Conservation (phyloP, 2,888 invertebrate species). For the Tenthredo mesomela region DNA sequence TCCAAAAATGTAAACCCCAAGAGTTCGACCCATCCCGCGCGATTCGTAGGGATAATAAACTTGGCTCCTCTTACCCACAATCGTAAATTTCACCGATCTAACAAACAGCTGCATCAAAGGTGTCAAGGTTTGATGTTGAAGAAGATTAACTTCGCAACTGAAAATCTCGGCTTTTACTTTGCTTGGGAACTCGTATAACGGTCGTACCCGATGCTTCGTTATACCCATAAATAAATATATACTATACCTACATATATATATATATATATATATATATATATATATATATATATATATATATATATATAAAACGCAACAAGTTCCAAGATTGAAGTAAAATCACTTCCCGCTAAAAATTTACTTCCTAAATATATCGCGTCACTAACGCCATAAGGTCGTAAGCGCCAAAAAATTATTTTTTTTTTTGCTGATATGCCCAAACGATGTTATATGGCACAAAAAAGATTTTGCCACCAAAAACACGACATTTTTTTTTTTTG, state of each 20-base stretch:
- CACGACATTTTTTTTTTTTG: no score
- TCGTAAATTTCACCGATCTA: slow-evolving; percentile 49
- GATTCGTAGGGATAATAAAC: slow-evolving; percentile 43
- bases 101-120: slow-evolving; percentile 43
- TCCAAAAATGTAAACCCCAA: slow-evolving; percentile 22
- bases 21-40: slow-evolving; percentile 38
- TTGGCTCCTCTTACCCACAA: slow-evolving; percentile 27
- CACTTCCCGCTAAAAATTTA: background rate
- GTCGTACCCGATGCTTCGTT: background rate
- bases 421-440: no score
- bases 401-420: no score
- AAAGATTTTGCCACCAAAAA: no score
- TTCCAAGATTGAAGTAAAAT: background rate
- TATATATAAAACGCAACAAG: background rate
- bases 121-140: slow-evolving; percentile 42
- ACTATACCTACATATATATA: background rate
- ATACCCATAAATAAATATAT: background rate
- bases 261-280: background rate
- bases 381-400: no score
- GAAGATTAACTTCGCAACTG: slow-evolving; percentile 45
- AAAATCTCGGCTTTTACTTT: background rate
- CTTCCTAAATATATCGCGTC: no score
- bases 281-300: background rate
- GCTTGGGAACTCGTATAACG: slow-evolving; percentile 17
- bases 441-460: no score